Conservation (phyloP, 2,113 vertebrate genomes). For the Sylvietta virens region DNA sequence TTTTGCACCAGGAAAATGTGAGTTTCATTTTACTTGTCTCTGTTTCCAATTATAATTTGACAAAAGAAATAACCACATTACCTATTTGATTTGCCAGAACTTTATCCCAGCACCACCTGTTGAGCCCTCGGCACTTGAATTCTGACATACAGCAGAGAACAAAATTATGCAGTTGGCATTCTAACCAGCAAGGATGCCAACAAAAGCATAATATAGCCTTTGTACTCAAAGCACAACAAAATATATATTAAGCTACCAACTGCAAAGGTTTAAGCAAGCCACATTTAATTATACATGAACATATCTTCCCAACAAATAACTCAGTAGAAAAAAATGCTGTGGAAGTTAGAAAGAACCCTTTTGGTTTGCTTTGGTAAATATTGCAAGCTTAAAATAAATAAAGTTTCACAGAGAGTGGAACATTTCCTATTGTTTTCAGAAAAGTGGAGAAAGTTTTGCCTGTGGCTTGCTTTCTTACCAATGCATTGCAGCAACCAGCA, state of each 20-base stretch:
- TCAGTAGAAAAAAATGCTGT: slow-evolving; percentile 17
- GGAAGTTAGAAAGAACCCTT: slow-evolving; percentile 43
- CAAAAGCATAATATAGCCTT: slow-evolving; percentile 76
- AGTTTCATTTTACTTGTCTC: slow-evolving; percentile 70
- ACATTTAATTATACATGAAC: slow-evolving; percentile 70
- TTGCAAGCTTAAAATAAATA: slow-evolving; percentile 51
- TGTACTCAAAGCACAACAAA: slow-evolving; percentile 74
- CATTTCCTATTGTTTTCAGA: not conserved
- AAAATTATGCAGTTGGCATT: slow-evolving; percentile 71
- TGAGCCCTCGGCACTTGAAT: slow-evolving; percentile 70
- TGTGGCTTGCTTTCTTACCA: not conserved
- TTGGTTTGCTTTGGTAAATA: slow-evolving; percentile 50
- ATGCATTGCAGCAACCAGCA: not conserved
- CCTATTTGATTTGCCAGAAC: slow-evolving; percentile 78
- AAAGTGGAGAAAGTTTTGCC: not conserved
- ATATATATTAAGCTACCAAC: slow-evolving; percentile 75
- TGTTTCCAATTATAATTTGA: slow-evolving; percentile 80
- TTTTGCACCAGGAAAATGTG: slow-evolving; percentile 65
- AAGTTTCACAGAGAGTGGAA: not conserved
- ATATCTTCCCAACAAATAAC: slow-evolving; percentile 55
- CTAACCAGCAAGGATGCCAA: slow-evolving; percentile 66
- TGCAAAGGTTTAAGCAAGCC: slow-evolving; percentile 75
- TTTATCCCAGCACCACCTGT: slow-evolving; percentile 77
- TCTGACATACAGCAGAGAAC: slow-evolving; percentile 74
- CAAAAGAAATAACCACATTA: slow-evolving; percentile 76